Evolutionary conservation across 2,797 vertebrate genomes (phyloP).

Genomic region (Mionectes olivaceus): DNA sequence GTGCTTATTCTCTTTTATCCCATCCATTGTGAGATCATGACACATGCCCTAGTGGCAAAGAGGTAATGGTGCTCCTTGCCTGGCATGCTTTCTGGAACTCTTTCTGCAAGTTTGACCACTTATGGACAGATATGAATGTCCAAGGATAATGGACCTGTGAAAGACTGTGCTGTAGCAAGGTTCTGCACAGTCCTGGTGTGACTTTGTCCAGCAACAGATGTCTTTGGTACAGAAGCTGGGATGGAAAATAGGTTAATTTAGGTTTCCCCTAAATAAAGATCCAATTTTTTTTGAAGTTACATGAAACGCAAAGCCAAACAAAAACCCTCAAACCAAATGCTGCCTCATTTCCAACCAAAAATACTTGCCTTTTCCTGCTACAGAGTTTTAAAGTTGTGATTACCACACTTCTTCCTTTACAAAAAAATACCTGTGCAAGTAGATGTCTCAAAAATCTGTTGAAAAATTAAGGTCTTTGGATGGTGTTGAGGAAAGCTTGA

Average conservation of each 20-base stretch:
- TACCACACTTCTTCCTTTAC: neutral
- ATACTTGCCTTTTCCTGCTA: neutral
- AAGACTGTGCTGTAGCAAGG: neutral
- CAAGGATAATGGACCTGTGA: neutral
- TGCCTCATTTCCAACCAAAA: neutral
- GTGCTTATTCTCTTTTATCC: neutral
- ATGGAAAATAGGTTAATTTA: neutral
- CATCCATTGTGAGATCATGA: neutral
- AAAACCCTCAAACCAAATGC: neutral
- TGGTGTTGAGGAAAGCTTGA: neutral
- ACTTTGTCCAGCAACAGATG: neutral
- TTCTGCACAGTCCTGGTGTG: neutral
- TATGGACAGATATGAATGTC: neutral
- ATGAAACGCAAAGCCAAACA: neutral
- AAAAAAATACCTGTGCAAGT: neutral
- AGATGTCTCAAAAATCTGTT: neutral
- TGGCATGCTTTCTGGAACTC: neutral
- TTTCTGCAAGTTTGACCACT: neutral
- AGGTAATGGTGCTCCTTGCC: neutral
- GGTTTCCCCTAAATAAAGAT: neutral
- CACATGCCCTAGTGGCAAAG: neutral
- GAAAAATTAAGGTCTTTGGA: neutral
- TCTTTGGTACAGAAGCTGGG: neutral
- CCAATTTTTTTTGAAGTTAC: neutral
- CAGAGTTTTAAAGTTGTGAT: neutral